Evolutionary conservation across 2,113 vertebrate species (phyloP), one percentile per base, ranked within the genome.

Genomic region (Nymphicus hollandicus): DNA sequence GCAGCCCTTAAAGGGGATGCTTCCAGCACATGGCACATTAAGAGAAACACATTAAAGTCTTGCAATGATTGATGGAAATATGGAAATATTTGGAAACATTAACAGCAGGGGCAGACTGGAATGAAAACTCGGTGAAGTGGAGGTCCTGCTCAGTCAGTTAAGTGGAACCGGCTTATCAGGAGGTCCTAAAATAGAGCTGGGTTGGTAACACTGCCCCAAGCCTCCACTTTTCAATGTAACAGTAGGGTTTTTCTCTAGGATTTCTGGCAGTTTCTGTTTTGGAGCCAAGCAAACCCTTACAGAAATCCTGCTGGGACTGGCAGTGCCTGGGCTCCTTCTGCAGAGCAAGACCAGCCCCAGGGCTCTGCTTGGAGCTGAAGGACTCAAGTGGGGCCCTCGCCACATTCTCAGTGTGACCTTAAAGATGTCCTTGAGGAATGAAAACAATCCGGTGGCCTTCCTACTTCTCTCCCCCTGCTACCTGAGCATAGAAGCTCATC

Each of bases 51-150:
- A n/a, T n/a, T n/a, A n/a, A 47, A 56, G 17, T 50, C 58, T 79
- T 1, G 0, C 37, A 66, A 0, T 44, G 74, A 37, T 33, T 82
- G 65, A 90, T 60, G 52, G 70, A 58, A 79, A 84, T 50, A n/a
- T 0, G 53, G 52, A 82, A 91, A 71, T 85, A 72, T 82, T 92
- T 82, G 88, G 47, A 76, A 82, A 79, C 41, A 55, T 43, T 6
- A 72, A 64, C 22, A 37, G 43, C 50, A 74, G 37, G 46, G 31
- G 35, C 69, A 89, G 71, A 25, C 49, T 3, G 6, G 56, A 69
- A 39, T 23, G 35, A 43, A 55, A 89, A 56, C 44, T 39, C 0
- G 0, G 9, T 0, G 0, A 61, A 47, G 47, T 1, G 4, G 1
- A 16, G 60, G 65, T 66, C 69, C 85, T 56, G 3, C 19, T 79